Percentiles rank a stretch among this genome's conserved stretches.
phyloP scores from a whole-genome alignment of 1,140 invertebrate genomes.

The Aradophagus sp. region DNA sequence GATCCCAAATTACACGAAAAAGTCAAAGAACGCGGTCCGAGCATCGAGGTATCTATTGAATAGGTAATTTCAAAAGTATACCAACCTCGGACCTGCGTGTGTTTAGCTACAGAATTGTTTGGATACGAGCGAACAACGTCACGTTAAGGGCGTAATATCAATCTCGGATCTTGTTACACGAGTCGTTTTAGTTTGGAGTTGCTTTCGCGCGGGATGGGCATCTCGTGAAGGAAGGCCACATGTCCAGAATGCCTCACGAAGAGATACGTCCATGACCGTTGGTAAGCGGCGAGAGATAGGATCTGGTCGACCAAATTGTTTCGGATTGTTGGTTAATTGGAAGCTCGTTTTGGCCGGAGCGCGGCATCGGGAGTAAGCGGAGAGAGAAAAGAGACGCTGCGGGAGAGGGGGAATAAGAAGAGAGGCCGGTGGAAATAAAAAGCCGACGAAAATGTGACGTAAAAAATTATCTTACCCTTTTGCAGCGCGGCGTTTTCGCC shows the following conservation, averaged over 20 bases:
- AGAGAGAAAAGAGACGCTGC: conserved; percentile 45
- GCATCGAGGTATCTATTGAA: not conserved
- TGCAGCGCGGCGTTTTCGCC: too few relatives aligned
- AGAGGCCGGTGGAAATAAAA: conserved; percentile 40
- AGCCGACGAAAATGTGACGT: conserved; percentile 38
- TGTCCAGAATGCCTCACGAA: conserved; percentile 59
- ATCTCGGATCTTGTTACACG: conserved; percentile 62
- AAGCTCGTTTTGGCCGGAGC: conserved; percentile 65
- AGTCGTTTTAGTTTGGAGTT: conserved; percentile 59
- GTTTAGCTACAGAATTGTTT: conserved; percentile 52
- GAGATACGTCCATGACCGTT: conserved; percentile 59
- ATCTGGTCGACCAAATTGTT: conserved; percentile 71
- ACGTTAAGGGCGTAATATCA: conserved; percentile 62
- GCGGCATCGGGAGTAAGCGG: conserved; percentile 49
- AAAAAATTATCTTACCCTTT: conserved; percentile 37
- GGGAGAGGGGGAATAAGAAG: conserved; percentile 25
- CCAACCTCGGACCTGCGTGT: conserved; percentile 15
- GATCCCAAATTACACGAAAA: too few relatives aligned
- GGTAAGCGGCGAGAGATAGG: conserved; percentile 64
- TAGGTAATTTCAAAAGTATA: conserved; percentile 47
- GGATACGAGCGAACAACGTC: conserved; percentile 60
- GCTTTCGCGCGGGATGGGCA: conserved; percentile 53
- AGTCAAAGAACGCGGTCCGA: too few relatives aligned
- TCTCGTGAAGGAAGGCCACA: conserved; percentile 58
- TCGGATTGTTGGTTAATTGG: conserved; percentile 74